These are phyloP conservation scores for Alethe diademata DNA, from an alignment of 2,113 vertebrate species.

Conservation along the genomic window DNA sequence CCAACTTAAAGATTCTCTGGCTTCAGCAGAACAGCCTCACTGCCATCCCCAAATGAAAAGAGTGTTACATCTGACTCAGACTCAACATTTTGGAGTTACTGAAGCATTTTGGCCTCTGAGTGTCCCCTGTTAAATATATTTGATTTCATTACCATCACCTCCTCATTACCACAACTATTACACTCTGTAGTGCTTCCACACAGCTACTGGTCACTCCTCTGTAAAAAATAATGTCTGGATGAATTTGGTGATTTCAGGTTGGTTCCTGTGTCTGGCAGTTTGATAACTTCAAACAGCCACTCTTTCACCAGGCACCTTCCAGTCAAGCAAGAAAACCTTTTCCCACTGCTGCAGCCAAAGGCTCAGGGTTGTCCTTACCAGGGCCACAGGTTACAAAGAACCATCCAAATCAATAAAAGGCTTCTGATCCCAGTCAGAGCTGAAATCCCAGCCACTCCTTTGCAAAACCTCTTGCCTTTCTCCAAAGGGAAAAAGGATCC, in stretches of 20 bases:
- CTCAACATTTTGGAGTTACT: background rate
- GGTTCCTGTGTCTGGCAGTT: background rate
- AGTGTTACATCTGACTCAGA: background rate
- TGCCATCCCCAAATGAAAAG: background rate
- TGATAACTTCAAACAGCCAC: background rate
- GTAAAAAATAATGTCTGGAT: accelerated
- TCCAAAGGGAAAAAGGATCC: background rate
- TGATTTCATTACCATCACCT: background rate
- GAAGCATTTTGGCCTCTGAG: background rate
- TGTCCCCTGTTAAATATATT: background rate
- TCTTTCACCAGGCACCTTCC: background rate
- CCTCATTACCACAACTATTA: accelerated
- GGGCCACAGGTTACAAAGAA: background rate
- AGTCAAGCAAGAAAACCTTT: background rate
- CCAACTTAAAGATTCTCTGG: background rate
- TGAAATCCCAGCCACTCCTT: background rate
- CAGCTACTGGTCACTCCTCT: background rate
- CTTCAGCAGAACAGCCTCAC: background rate
- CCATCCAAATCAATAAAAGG: background rate
- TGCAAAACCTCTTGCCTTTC: background rate
- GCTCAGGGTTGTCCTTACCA: background rate
- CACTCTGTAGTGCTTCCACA: background rate
- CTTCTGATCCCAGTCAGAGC: background rate
- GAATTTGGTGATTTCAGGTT: background rate
- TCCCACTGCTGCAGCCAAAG: background rate